Evolutionary conservation across 2,113 vertebrate species (phyloP).

Genomic region (Callaeas wilsoni): DNA sequence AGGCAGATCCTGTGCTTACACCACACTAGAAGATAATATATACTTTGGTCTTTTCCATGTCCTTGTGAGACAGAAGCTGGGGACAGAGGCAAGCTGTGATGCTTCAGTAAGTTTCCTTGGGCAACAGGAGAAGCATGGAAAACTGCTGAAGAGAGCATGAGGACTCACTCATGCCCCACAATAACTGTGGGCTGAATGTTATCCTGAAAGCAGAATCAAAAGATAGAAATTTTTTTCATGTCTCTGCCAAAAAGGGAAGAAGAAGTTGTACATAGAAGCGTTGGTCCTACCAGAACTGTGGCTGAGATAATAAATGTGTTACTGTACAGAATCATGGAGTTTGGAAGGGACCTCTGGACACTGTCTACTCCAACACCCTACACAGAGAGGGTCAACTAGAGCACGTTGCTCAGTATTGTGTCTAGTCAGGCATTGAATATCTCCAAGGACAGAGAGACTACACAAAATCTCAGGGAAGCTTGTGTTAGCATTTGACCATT

Average conservation of each 20-base stretch:
- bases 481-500: not conserved
- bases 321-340: not conserved
- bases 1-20: not conserved
- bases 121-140: not conserved
- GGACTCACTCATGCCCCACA: not conserved
- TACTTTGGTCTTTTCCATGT: not conserved
- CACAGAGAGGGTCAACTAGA: not conserved
- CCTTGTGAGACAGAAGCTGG: not conserved
- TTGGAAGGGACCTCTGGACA: not conserved
- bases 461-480: not conserved
- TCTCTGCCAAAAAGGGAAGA: not conserved
- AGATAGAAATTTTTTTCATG: not conserved
- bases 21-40: rapidly evolving
- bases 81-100: not conserved
- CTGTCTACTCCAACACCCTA: not conserved
- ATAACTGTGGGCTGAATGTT: not conserved
- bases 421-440: not conserved
- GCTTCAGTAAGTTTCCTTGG: not conserved
- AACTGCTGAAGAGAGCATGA: not conserved
- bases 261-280: not conserved
- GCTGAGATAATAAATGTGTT: not conserved
- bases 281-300: not conserved
- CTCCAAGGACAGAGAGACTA: not conserved
- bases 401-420: not conserved
- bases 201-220: not conserved